Conservation (phyloP, 2,888 invertebrate genomes). For the Apodemia zela region DNA sequence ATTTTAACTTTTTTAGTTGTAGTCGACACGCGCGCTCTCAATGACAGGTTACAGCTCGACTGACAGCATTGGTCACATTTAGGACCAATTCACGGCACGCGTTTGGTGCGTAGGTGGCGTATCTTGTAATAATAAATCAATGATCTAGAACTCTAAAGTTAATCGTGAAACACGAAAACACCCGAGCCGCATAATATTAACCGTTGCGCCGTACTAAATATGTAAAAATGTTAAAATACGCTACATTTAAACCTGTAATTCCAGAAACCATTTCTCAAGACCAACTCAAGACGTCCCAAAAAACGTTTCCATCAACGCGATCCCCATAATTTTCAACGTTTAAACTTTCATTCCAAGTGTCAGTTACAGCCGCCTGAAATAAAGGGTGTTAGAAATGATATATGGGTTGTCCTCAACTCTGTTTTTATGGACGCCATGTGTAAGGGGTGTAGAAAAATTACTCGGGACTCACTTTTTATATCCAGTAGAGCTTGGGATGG, state of each 20-base stretch:
- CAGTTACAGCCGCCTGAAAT: conserved; percentile 47
- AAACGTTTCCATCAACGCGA: conserved; percentile 39
- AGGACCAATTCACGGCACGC: no score
- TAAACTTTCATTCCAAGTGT: conserved; percentile 69
- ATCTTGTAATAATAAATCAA: no score
- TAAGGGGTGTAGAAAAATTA: conserved; percentile 74
- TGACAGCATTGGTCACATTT: no score
- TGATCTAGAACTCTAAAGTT: no score
- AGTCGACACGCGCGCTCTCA: no score
- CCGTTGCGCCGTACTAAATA: not conserved
- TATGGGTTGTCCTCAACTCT: conserved; percentile 55
- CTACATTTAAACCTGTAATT: conserved; percentile 14
- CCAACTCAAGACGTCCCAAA: conserved; percentile 41
- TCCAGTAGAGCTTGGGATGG: conserved; percentile 43
- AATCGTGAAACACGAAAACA: no score
- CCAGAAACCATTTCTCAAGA: conserved; percentile 26
- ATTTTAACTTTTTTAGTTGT: no score
- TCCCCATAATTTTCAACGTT: conserved; percentile 64
- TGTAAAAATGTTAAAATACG: not conserved
- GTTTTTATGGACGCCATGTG: conserved; percentile 72
- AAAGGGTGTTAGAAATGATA: conserved; percentile 55
- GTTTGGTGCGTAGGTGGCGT: no score
- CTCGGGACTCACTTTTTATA: conserved; percentile 59
- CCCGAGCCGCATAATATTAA: no score
- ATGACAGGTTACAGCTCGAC: no score